Evolutionary conservation across 2,888 invertebrate genomes (phyloP), one percentile per base, ranked within the genome.

Genomic region (Cantharis lateralis): DNA sequence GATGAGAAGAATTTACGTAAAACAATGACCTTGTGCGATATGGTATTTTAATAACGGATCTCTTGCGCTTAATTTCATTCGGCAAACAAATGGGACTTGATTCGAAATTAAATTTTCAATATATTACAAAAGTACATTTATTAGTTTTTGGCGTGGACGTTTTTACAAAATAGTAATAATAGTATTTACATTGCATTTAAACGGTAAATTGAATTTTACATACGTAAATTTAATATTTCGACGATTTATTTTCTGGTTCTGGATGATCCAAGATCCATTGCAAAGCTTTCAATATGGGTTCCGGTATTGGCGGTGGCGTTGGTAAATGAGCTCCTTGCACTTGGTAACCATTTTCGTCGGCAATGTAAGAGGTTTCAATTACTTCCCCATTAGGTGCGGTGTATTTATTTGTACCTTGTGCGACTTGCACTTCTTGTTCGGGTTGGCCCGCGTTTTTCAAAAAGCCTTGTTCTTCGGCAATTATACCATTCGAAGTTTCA

Each of bases 271-370:
- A 93, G 80, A 93, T 90, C 86, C 91, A 93, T 62, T 91, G 93
- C 68, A 93, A 87, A 24, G 93, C 91, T 74, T 91, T 90, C 83
- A 92, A 91, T 83, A 94, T 94, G 72, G 91, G 92, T 77, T 89
- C 91, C 71, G 94, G 94, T 78, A 93, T 92, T 78, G 94, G 94
- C 62, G 93, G 94, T 26, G 93, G 90, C 1, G 91, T 92, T 32
- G 92, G 92, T 1, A 92, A 85, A 82, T 92, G 92, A 16, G 89
- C 89, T n/a, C 91, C 91, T 82, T 89, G 90, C 10, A 93, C 92
- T 85, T 92, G 92, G 89, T 90, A 93, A 70, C 93, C 93, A 81
- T 93, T 93, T 85, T 94, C 93, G 83, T 94, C 91, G 71, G 94
- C 93, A 62, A 91, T 87, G 87, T 94, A 94, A 1, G 89, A 88